Conservation (phyloP, 2,113 vertebrate genomes). For the Apteryx mantelli region DNA sequence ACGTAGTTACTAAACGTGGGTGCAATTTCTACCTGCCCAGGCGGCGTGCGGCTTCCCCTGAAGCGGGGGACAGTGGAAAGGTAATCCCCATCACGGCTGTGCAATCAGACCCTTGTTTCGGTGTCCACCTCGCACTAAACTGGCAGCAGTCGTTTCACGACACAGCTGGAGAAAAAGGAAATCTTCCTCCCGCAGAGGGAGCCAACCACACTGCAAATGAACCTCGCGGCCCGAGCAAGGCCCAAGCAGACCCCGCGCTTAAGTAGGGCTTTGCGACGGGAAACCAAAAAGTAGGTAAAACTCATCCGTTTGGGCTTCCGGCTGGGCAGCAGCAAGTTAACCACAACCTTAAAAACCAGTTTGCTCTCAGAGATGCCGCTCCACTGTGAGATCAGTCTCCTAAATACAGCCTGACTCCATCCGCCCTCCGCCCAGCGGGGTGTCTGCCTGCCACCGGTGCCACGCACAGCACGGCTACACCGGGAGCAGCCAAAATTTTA, state of each 20-base stretch:
- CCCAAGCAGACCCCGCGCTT: not conserved
- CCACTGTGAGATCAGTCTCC: not conserved
- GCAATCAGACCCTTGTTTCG: not conserved
- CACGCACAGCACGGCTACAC: fast-evolving
- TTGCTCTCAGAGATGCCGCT: not conserved
- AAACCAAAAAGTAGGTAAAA: not conserved
- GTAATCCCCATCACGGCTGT: not conserved
- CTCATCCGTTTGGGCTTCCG: not conserved
- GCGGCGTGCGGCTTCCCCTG: not conserved
- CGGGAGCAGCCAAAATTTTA: not conserved
- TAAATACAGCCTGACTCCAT: not conserved
- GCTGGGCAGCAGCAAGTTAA: not conserved
- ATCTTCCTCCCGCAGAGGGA: not conserved
- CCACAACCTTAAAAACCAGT: not conserved
- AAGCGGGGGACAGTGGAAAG: not conserved
- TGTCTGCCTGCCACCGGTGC: not conserved
- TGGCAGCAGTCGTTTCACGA: not conserved
- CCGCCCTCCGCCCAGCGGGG: not conserved
- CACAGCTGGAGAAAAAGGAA: not conserved
- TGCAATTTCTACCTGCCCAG: not conserved
- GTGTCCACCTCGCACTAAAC: not conserved
- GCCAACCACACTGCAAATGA: not conserved
- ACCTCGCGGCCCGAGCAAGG: not conserved
- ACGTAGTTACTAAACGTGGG: not conserved
- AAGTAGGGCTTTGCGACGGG: not conserved